Evolutionary conservation across 2,797 vertebrate species (phyloP).

Genomic region (Trachops cirrhosus): DNA sequence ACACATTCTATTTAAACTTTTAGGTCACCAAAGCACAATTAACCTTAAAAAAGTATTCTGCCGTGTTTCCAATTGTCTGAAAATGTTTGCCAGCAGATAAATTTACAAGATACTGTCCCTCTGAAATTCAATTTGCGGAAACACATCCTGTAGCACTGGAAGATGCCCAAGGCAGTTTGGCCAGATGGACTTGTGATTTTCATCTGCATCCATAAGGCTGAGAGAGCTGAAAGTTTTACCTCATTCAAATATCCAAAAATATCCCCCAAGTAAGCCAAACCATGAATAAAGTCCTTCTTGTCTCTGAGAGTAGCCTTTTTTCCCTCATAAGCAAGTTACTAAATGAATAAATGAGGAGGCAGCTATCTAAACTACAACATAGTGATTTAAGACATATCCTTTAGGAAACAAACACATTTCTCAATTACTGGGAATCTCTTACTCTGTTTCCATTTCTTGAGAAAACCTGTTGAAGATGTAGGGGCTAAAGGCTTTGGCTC

Average conservation of each 20-base stretch:
- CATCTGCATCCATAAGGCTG: neutral
- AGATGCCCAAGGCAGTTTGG: neutral
- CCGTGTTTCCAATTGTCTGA: neutral
- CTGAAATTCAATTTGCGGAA: constrained; percentile 44
- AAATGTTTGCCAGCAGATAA: constrained; percentile 26
- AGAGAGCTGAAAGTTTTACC: neutral
- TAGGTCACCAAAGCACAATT: constrained; percentile 19
- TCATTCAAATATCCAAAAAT: constrained; percentile 29
- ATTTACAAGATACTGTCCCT: constrained; percentile 21
- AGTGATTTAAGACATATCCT: neutral
- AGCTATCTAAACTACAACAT: neutral
- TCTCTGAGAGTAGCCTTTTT: neutral
- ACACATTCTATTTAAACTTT: neutral
- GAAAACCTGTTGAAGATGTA: constrained; percentile 19
- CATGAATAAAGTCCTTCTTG: constrained; percentile 13
- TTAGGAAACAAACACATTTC: neutral
- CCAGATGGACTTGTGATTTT: neutral
- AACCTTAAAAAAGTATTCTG: neutral
- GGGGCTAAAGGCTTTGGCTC: neutral
- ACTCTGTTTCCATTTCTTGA: neutral
- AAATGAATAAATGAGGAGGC: neutral
- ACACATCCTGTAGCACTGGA: neutral
- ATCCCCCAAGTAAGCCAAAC: neutral
- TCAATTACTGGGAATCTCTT: neutral
- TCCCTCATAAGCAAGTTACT: neutral